These are phyloP conservation scores for Chrysodeixis includens DNA, from an alignment of 2,888 invertebrate genomes.

Conservation along the genomic window DNA sequence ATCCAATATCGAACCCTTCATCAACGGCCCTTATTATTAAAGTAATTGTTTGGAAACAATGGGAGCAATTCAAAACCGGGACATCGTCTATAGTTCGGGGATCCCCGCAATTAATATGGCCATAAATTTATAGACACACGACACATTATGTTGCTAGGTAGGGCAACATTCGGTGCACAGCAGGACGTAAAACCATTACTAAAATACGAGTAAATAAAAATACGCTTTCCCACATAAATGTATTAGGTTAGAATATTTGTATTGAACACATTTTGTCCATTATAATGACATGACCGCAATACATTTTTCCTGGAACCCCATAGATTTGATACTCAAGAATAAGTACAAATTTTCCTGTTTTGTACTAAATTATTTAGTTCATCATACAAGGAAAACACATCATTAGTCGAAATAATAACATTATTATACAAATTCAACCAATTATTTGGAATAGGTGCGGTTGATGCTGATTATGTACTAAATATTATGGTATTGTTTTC, in stretches of 20 bases:
- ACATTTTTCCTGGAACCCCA: not conserved
- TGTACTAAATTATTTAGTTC: slow-evolving; percentile 6
- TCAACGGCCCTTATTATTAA: slow-evolving; percentile 52
- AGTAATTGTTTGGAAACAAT: slow-evolving; percentile 59
- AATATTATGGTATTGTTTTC: not conserved
- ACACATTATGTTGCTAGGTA: slow-evolving; percentile 55
- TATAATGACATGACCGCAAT: not conserved
- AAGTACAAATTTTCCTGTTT: slow-evolving; percentile 39
- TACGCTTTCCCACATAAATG: slow-evolving; percentile 1
- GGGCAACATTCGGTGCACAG: slow-evolving; percentile 50
- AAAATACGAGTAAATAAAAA: slow-evolving; percentile 13
- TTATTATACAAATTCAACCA: slow-evolving; percentile 31
- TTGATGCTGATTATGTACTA: no score
- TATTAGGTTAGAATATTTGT: not conserved
- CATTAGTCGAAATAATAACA: slow-evolving; percentile 15
- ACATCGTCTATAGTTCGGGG: slow-evolving; percentile 67
- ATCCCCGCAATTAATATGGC: slow-evolving; percentile 76
- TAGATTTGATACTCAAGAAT: not conserved
- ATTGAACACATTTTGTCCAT: slow-evolving; percentile 3
- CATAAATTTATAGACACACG: slow-evolving; percentile 73
- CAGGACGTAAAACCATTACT: slow-evolving; percentile 45
- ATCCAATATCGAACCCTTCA: slow-evolving; percentile 30
- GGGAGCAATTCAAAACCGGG: slow-evolving; percentile 49
- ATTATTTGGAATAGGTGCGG: slow-evolving; percentile 21
- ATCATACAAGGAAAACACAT: slow-evolving; percentile 40